Evolutionary conservation across 2,797 vertebrate species (phyloP).

Genomic region (Loriculus beryllinus): DNA sequence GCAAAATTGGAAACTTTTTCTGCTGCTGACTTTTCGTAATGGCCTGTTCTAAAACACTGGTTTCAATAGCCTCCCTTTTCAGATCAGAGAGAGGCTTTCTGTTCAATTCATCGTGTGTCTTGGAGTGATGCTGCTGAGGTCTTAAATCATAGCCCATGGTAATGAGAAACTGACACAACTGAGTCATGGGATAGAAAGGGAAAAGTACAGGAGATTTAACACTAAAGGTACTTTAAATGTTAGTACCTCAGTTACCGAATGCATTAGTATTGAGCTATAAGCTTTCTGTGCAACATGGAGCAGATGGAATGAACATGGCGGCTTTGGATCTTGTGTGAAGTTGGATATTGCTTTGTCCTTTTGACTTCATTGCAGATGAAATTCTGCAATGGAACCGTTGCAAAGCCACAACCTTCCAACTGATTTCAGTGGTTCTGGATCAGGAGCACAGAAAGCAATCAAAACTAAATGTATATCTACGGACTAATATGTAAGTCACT

Average conservation of each 20-base stretch:
- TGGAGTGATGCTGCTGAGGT: not conserved
- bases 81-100: not conserved
- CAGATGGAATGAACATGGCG: not conserved
- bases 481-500: not conserved
- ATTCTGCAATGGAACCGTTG: not conserved
- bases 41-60: not conserved
- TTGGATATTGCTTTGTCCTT: not conserved
- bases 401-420: not conserved
- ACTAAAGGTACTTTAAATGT: not conserved
- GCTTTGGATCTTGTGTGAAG: not conserved
- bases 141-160: not conserved
- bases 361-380: not conserved
- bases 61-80: not conserved
- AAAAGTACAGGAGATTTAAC: not conserved
- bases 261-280: not conserved
- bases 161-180: not conserved
- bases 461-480: not conserved
- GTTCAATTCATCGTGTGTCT: fast-evolving
- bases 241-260: not conserved
- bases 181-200: not conserved
- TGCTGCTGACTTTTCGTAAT: not conserved
- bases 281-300: not conserved
- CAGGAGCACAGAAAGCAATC: not conserved
- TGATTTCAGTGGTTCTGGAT: not conserved
- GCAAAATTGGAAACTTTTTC: not conserved